Evolutionary conservation across 2,797 vertebrate species (phyloP).

Genomic region (Ispidina picta): DNA sequence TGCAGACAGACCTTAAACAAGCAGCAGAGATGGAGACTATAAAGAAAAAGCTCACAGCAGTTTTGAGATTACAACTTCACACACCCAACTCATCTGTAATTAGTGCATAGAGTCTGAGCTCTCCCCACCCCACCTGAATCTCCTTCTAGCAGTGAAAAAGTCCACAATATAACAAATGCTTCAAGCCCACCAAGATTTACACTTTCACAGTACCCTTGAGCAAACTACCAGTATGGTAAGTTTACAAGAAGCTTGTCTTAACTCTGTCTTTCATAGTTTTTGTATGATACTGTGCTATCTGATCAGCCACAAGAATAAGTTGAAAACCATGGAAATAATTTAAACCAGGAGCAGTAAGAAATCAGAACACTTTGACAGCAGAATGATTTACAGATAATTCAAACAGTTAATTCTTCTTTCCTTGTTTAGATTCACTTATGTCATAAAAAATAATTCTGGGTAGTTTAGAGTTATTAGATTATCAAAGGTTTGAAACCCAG

Average conservation of each 20-base stretch:
- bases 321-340: neutral
- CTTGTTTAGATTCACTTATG: neutral
- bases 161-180: neutral
- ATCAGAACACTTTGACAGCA: neutral
- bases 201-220: neutral
- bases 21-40: neutral
- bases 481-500: neutral
- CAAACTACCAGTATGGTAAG: neutral
- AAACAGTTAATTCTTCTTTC: neutral
- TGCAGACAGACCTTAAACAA: neutral
- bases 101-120: neutral
- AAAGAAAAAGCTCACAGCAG: neutral
- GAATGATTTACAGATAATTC: neutral
- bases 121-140: neutral
- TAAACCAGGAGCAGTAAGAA: neutral
- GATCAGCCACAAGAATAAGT: neutral
- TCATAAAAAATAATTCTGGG: neutral
- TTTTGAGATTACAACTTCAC: neutral
- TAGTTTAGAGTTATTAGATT: neutral
- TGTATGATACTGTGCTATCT: neutral
- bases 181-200: neutral
- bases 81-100: fast-evolving
- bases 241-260: neutral
- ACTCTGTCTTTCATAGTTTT: neutral
- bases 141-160: conserved; percentile 3